These are phyloP conservation scores for Pseudolaguvia tuberculata DNA, from an alignment of 2,113 vertebrate genomes.

Conservation along the genomic window DNA sequence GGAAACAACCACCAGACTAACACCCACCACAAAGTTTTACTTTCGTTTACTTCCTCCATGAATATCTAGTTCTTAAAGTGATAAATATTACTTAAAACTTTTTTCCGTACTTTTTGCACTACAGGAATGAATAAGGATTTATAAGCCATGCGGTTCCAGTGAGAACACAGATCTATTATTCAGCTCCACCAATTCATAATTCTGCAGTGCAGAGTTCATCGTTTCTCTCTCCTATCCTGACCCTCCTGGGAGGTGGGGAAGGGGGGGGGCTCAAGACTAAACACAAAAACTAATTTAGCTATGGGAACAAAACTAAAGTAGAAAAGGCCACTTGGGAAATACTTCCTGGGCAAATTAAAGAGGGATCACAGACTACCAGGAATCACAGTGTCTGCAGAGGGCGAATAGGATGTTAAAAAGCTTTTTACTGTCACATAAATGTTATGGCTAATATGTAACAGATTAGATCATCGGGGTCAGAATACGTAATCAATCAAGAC, in stretches of 20 bases:
- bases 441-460: no score
- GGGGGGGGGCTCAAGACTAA: background rate
- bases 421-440: no score
- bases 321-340: slow-evolving; percentile 2
- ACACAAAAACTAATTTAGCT: slow-evolving; percentile 14
- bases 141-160: slow-evolving; percentile 18
- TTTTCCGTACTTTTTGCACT: background rate
- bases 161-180: slow-evolving; percentile 19
- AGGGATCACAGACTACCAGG: background rate
- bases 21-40: background rate
- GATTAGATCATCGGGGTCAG: no score
- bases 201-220: slow-evolving; percentile 9
- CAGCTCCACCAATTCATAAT: slow-evolving; percentile 22
- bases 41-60: background rate
- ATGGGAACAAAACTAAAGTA: background rate
- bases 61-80: background rate
- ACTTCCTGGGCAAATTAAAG: background rate
- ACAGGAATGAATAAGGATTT: slow-evolving; percentile 17
- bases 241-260: slow-evolving; percentile 13
- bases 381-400: background rate
- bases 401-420: background rate
- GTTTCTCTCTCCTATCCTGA: slow-evolving; percentile 1
- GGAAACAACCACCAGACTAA: no score
- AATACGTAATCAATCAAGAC: no score
- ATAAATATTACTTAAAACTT: slow-evolving; percentile 7